Evolutionary conservation across 2,888 invertebrate species (phyloP).

Genomic region (Cremastinae sp.): DNA sequence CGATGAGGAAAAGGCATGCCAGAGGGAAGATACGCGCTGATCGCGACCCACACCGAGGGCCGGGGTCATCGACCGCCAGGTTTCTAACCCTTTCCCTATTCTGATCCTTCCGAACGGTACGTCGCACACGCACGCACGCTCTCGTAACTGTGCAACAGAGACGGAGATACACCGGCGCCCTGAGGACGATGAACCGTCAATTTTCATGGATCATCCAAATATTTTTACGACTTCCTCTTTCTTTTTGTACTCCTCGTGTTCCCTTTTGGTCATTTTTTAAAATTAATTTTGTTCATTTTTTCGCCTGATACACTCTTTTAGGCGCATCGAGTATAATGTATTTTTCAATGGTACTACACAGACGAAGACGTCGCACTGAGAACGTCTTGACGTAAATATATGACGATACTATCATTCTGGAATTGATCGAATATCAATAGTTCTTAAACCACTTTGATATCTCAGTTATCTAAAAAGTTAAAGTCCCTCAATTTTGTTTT

Average conservation of each 20-base stretch:
- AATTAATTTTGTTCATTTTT: too few species aligned
- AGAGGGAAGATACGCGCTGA: constrained; percentile 54
- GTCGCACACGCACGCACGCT: constrained; percentile 25
- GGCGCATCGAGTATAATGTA: too few species aligned
- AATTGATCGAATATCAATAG: too few species aligned
- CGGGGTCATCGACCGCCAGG: constrained; percentile 66
- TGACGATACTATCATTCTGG: too few species aligned
- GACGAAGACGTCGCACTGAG: too few species aligned
- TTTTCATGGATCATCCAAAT: constrained; percentile 64
- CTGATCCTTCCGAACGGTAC: constrained; percentile 55
- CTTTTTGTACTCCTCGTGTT: neutral
- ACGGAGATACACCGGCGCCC: constrained; percentile 34
- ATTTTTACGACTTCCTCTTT: constrained; percentile 6
- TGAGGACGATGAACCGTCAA: constrained; percentile 72
- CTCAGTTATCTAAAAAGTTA: too few species aligned
- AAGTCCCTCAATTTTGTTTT: too few species aligned
- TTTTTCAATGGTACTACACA: too few species aligned
- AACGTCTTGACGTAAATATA: too few species aligned
- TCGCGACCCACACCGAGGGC: constrained; percentile 57
- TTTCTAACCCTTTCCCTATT: constrained; percentile 62
- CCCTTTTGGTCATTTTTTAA: neutral
- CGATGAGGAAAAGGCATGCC: constrained; percentile 41
- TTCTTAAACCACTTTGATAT: too few species aligned
- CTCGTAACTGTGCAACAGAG: constrained; percentile 32
- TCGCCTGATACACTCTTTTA: too few species aligned